Evolutionary conservation across 92 coral and sea anemone species (phyloP).

Genomic region (Umimayanthus kanabou): DNA sequence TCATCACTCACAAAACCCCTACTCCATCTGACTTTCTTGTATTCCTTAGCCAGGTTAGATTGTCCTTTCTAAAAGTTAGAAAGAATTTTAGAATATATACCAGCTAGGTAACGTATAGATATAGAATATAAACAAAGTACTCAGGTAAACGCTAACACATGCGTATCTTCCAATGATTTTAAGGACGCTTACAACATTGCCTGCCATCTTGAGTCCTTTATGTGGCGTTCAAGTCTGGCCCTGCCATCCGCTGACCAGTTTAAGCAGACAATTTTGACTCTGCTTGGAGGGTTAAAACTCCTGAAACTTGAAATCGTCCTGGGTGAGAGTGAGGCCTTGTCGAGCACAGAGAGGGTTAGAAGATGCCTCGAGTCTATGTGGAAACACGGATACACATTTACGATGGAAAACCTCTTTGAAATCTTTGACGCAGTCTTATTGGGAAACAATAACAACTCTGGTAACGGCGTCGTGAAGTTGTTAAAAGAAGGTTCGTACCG

Average conservation of each 20-base stretch:
- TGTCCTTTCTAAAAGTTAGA: no score
- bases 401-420: constrained; percentile 56
- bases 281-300: constrained; percentile 65
- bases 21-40: no score
- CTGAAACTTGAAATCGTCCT: constrained; percentile 54
- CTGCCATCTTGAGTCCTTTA: constrained; percentile 74
- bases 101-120: no score
- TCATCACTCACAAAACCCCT: no score
- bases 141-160: neutral
- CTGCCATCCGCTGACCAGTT: constrained; percentile 53
- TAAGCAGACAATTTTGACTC: constrained; percentile 50
- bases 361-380: constrained; percentile 67
- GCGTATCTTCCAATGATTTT: neutral
- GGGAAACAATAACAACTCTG: constrained; percentile 61
- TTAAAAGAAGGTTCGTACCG: constrained; percentile 16
- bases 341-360: constrained; percentile 50
- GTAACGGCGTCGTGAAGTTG: constrained; percentile 47
- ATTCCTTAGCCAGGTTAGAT: no score
- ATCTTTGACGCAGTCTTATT: constrained; percentile 64
- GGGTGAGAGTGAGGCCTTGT: constrained; percentile 52
- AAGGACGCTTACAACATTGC: constrained; percentile 74
- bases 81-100: no score
- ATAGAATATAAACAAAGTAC: no score
- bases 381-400: constrained; percentile 49
- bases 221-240: constrained; percentile 51